Percentiles rank a stretch among this genome's conserved stretches.
Evolutionary conservation across 2,113 vertebrate species (phyloP).

Genomic region (Xiphophorus maculatus): DNA sequence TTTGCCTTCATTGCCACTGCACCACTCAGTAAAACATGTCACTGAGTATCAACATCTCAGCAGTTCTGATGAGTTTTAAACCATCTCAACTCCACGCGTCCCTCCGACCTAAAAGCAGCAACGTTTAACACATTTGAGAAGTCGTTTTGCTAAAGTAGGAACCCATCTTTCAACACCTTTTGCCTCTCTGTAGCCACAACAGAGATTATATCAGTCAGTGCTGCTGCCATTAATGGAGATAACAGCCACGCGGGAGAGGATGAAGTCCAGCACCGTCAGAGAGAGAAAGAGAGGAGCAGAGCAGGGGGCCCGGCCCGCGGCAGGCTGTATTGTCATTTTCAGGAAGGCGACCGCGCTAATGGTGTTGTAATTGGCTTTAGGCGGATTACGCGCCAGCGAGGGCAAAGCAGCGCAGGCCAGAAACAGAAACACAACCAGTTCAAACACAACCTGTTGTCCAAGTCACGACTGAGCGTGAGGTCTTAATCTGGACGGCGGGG

Average conservation of each 20-base stretch:
- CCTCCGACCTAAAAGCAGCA: constrained; percentile 45
- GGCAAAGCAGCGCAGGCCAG: constrained; percentile 42
- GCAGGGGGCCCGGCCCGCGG: constrained; percentile 21
- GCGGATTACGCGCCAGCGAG: constrained; percentile 70
- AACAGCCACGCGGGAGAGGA: constrained; percentile 28
- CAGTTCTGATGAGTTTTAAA: constrained; percentile 25
- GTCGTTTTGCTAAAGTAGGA: constrained; percentile 49
- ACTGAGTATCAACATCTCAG: not conserved
- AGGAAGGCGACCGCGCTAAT: constrained; percentile 71
- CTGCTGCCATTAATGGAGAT: constrained; percentile 44
- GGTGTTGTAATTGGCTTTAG: constrained; percentile 81
- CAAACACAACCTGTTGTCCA: constrained; percentile 59
- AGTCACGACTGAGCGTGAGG: constrained; percentile 29
- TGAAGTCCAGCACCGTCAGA: constrained; percentile 11
- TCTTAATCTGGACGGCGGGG: constrained; percentile 64
- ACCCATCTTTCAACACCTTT: constrained; percentile 63
- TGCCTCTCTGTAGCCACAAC: constrained; percentile 55
- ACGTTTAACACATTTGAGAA: constrained; percentile 51
- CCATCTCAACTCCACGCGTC: constrained; percentile 41
- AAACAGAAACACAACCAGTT: constrained; percentile 15
- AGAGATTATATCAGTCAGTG: constrained; percentile 58
- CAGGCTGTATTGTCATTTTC: constrained; percentile 70
- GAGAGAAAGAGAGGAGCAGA: constrained; percentile 10
- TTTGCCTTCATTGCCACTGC: not conserved
- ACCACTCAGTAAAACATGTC: not conserved